Conservation (phyloP, 2,113 vertebrate genomes). For the Nothoprocta pentlandii region DNA sequence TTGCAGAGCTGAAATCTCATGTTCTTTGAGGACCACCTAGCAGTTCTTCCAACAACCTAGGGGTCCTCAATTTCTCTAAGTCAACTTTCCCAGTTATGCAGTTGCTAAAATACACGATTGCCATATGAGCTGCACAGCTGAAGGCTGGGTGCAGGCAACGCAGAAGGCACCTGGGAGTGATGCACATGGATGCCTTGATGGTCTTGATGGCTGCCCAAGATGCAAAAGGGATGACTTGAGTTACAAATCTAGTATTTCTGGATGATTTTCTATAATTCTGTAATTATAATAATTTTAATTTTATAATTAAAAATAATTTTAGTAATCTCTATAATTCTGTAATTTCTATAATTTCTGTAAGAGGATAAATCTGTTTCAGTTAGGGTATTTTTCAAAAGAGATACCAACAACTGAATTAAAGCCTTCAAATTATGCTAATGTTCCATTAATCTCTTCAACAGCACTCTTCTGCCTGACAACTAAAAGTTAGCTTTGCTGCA, state of each 20-base stretch:
- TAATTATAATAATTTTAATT: too few species aligned
- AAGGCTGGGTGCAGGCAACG: not conserved
- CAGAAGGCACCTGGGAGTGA: not conserved
- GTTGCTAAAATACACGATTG: not conserved
- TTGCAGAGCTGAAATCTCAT: not conserved
- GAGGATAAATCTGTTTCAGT: not conserved
- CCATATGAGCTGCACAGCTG: not conserved
- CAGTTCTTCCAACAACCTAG: not conserved
- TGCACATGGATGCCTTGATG: not conserved
- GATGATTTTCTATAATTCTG: not conserved
- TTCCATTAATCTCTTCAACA: not conserved
- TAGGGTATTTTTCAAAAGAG: not conserved
- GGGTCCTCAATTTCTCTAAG: not conserved
- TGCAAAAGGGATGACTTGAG: not conserved
- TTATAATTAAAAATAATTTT: too few species aligned
- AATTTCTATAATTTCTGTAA: not conserved
- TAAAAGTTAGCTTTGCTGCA: not conserved
- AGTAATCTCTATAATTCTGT: too few species aligned
- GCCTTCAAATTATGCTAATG: not conserved
- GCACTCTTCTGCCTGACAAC: not conserved
- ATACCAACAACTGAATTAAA: not conserved
- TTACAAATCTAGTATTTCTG: not conserved
- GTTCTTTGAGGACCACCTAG: slow-evolving; percentile 29
- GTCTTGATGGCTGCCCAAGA: not conserved
- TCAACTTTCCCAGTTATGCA: not conserved